Conservation (phyloP, 2,113 vertebrate genomes). For the Phalacrocorax brasilianus region DNA sequence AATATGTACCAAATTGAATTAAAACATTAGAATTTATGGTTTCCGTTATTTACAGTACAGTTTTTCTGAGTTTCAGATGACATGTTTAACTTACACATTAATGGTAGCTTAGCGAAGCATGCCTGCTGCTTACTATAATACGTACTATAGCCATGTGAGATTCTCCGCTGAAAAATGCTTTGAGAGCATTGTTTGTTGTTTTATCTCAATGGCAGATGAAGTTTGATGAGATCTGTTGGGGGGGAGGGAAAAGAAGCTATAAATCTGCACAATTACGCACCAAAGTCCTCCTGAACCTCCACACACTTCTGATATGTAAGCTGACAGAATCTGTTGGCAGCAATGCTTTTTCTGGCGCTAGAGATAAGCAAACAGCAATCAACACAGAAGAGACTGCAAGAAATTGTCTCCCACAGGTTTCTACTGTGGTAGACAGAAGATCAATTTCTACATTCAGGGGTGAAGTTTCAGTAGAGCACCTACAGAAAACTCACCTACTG, state of each 20-base stretch:
- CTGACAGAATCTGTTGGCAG: constrained; percentile 66
- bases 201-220: constrained; percentile 23
- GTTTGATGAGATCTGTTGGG: constrained; percentile 40
- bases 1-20: neutral
- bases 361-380: constrained; percentile 67
- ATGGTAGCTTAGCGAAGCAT: neutral
- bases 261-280: constrained; percentile 42
- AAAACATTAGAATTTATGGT: neutral
- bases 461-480: constrained; percentile 58
- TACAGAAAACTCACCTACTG: constrained; percentile 43
- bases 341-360: constrained; percentile 60
- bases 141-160: neutral
- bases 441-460: constrained; percentile 67
- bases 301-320: constrained; percentile 42
- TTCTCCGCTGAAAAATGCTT: neutral
- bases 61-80: neutral
- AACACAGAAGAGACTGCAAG: constrained; percentile 63
- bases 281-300: constrained; percentile 54
- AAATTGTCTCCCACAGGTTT: constrained; percentile 65
- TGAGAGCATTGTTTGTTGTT: constrained; percentile 6
- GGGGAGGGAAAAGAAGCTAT: neutral
- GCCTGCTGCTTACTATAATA: neutral
- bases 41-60: neutral
- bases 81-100: neutral
- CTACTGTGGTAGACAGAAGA: constrained; percentile 58